Base-by-base conservation (phyloP, 2,797 vertebrate species). In the Monodelphis domestica region DNA sequence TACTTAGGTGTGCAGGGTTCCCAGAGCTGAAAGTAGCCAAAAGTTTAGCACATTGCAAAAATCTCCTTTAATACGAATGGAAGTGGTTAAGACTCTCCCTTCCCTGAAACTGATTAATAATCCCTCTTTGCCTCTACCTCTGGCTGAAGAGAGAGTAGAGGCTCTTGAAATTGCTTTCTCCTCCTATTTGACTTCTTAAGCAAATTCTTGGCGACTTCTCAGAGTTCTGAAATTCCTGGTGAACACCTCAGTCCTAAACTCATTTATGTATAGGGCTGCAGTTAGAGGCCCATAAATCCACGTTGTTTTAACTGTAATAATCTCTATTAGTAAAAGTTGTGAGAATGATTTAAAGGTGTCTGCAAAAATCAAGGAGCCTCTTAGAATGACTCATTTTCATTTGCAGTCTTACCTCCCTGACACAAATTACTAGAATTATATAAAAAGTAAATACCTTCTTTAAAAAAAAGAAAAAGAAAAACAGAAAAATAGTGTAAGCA, bases 1-100 rank as follows among this genome's bases (percentile, higher is more conserved):
- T 99, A 99, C 98, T 99, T 99, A 99, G 99, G 99, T 99, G 99
- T 98, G 96, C 98, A 24, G 87, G 0, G 98, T 98, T 99, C 98
- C 98, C 99, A 98, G 98, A 98, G 96, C 96, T 91, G 96, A 94
- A 33, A 97, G 94, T 88, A 97, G 96, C 98, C 98, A 99, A 99
- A 99, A 98, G 98, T 98, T 99, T 98, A 98, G 98, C 99, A 99
- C 98, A 98, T 98, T 98, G 98, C 98, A 98, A 98, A 78, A 98
- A 98, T 54, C 30, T 84, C 87, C 55, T 87, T 92, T 88, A 92
- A 88, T 93, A 28, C 6, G 54, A 70, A 91, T 70, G 92, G 91
- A 45, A 91, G 55, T 91, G 45, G 52, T 55, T 50, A 92, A 93
- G 29, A 91, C 52, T 4, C 78, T n/a, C n/a, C 12, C 78, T 63